Evolutionary conservation across 2,797 vertebrate genomes (phyloP), one percentile per base, ranked within the genome.

Genomic region (Thaleichthys pacificus): DNA sequence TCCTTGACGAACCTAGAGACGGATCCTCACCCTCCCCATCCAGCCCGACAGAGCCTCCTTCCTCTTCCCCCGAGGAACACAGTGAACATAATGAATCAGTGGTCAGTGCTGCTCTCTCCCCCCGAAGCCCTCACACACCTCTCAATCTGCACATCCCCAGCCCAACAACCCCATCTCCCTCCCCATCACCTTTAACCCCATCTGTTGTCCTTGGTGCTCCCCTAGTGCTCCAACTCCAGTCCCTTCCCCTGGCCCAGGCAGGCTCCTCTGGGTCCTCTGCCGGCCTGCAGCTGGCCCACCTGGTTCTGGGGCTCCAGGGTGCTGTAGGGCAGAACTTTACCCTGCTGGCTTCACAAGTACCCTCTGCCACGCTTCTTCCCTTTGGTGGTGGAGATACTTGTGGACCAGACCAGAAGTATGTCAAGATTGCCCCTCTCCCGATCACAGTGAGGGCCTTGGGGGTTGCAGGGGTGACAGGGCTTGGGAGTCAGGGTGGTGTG

Each of bases 341-440:
- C 63, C 76, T 94, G 68, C 80, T 94, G 69, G 84, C 89, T 57
- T 88, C 92, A 0, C 91, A 90, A 78, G 75, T 86, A 63, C 75
- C 89, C 63, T 73, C 85, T 1, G 61, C 91, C 67, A 77, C 90
- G 0, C 61, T 92, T 71, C 30, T 92, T 0, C 81, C 92, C 0
- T 54, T 93, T 0, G 82, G 73, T 56, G 80, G 78, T 1, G 84
- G 87, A 3, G 86, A 91, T 0, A 2, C 58, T 4, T 82, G 88
- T 68, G 76, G 80, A 62, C 70, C 77, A 14, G 93, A 94, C 80
- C 93, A 93, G 88, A 94, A 94, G 85, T 94, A 94, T 14, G 93
- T 94, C 62, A 93, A 89, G 86, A 94, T 94, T 5, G 93, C 93
- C 19, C 93, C 93, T 0, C 82, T 94, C 75, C 93, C 93, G 66